Evolutionary conservation across 1,140 invertebrate genomes (phyloP).

Genomic region (Aphaenogaster floridana): DNA sequence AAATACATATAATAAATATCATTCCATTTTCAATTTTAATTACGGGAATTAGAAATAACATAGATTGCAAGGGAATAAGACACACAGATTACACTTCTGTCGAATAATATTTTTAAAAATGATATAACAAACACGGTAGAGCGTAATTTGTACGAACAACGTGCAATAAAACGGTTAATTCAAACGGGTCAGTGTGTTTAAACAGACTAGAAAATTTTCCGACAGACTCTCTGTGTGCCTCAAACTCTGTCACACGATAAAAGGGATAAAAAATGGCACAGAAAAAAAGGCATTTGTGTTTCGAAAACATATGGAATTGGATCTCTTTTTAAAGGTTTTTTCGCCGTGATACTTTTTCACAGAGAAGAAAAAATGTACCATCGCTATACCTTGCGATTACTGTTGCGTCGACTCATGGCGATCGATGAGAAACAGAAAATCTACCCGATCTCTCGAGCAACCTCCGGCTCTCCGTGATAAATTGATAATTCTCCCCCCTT

Average conservation of each 20-base stretch:
- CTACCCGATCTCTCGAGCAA: neutral
- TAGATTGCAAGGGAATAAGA: neutral
- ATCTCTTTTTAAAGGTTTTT: slow-evolving; percentile 15
- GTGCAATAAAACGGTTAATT: neutral
- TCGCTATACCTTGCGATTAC: neutral
- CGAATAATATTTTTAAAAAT: neutral
- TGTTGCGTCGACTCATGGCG: neutral
- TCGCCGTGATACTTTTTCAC: neutral
- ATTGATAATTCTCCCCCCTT: neutral
- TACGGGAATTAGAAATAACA: neutral
- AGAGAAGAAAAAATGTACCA: neutral
- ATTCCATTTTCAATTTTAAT: neutral
- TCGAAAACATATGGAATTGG: slow-evolving; percentile 24
- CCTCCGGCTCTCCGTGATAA: neutral
- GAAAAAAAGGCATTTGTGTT: slow-evolving; percentile 6
- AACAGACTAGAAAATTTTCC: slow-evolving; percentile 5
- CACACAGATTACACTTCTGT: neutral
- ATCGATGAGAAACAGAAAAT: slow-evolving; percentile 8
- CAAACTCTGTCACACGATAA: neutral
- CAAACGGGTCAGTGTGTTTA: neutral
- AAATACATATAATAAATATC: no score
- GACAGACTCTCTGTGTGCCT: neutral
- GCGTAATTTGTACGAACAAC: slow-evolving; percentile 2
- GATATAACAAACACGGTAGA: neutral
- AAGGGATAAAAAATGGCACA: neutral